Base-by-base conservation (phyloP, 2,888 invertebrate species). In the Opisthograptis luteolata region DNA sequence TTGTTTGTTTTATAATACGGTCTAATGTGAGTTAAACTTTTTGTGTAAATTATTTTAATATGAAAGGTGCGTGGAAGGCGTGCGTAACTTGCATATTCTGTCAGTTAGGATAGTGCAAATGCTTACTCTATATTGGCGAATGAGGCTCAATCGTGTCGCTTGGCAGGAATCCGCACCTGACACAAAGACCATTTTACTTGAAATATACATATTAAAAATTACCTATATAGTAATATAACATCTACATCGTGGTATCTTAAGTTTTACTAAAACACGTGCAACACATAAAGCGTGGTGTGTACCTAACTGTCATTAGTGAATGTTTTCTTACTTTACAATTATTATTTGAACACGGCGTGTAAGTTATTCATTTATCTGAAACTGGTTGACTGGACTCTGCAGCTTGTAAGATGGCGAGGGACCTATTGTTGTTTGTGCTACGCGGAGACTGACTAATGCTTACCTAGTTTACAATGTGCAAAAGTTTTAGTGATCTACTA, bases 151-250 rank as follows among this genome's bases (percentile, higher is more conserved):
- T 86, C 79, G 86, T 81, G 81, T 87, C 87, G 78, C 81, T 85
- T 68, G 88, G 87, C 87, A 87, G 87, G 88, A 87, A 88, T 70
- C 88, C 87, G 88, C 88, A 88, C 80, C 88, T 88, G 88, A 79
- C 82, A 87, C 70, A 85, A 70, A 86, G 71, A 83, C 70, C 70
- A 81, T 69, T 65, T 19, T 60, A 62, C 63, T 71, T 73, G 40
- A 51, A 51, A 44, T 30, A 51, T n/a, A n/a, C n/a, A n/a, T 17
- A 34, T 28, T 40, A 22, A 28, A 15, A 39, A 19, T 20, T 6
- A 63, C 59, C 58, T 52, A 49, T 20, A 48, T 42, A 44, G 40
- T 19, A 48, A 39, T 46, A 39, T 46, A 44, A 55, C 15, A 51
- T 53, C 55, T 49, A 34, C 34, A 55, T 41, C 37, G 47, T 57